phyloP scores from a whole-genome alignment of 2,113 vertebrate species.

The Festucalex cinctus region DNA sequence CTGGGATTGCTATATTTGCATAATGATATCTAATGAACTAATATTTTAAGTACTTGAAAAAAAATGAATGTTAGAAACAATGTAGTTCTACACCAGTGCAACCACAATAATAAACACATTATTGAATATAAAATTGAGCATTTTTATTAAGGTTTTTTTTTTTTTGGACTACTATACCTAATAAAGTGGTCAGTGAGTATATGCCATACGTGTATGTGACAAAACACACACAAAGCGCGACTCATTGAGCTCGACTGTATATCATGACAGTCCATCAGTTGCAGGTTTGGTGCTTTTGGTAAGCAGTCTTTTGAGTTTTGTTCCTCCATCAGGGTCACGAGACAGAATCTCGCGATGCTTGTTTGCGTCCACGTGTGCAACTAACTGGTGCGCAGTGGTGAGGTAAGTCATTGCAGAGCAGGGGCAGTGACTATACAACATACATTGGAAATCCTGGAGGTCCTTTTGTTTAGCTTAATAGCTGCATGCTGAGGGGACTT shows the following conservation, averaged over 20 bases:
- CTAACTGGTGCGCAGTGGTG: slow-evolving; percentile 11
- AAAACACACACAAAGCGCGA: not conserved
- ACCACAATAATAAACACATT: not conserved
- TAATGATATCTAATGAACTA: no score
- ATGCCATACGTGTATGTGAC: not conserved
- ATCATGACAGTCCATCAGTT: not conserved
- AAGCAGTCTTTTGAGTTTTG: not conserved
- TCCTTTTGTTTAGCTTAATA: slow-evolving; percentile 40
- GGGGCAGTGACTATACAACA: not conserved
- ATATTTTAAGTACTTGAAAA: no score
- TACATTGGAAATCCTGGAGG: not conserved
- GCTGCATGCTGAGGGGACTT: slow-evolving; percentile 43
- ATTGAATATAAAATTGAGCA: not conserved
- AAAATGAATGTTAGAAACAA: no score
- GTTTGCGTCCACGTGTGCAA: slow-evolving; percentile 2
- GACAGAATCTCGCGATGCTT: not conserved
- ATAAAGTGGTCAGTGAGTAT: not conserved
- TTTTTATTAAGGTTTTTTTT: not conserved
- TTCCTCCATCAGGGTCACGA: slow-evolving; percentile 19
- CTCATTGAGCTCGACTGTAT: not conserved
- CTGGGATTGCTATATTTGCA: no score
- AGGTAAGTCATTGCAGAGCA: slow-evolving; percentile 16
- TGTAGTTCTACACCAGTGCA: not conserved
- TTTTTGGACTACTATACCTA: not conserved
- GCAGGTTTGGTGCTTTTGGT: not conserved